phyloP scores from a whole-genome alignment of 2,113 vertebrate species.

The Oxyruncus cristatus region DNA sequence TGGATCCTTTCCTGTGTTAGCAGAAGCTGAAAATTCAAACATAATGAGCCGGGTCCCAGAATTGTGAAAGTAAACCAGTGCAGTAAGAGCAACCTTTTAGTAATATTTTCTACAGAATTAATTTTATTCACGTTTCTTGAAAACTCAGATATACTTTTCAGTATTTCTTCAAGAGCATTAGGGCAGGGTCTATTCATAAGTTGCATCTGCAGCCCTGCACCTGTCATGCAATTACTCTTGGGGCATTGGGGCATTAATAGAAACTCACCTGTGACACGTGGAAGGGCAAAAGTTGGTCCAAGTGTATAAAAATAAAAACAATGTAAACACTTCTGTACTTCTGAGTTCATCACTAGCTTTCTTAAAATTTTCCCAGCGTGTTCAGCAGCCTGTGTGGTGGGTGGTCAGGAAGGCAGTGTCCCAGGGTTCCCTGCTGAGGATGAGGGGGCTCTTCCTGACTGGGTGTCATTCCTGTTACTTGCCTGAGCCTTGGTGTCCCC shows the following conservation, averaged over 20 bases:
- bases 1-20: neutral
- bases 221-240: neutral
- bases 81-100: neutral
- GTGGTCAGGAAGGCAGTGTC: neutral
- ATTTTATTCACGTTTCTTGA: neutral
- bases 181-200: neutral
- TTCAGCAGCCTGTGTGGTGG: rapidly evolving
- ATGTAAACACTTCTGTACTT: neutral
- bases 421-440: rapidly evolving
- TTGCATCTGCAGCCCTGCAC: neutral
- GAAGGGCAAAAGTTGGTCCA: neutral
- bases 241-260: neutral
- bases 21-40: neutral
- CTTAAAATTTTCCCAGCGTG: rapidly evolving
- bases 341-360: neutral
- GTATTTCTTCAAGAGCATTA: neutral
- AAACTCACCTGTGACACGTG: neutral
- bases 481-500: neutral
- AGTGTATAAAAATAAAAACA: neutral
- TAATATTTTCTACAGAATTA: neutral
- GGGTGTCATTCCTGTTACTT: neutral
- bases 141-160: neutral
- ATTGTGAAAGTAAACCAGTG: neutral
- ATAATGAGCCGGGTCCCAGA: neutral
- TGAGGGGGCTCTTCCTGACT: neutral